Evolutionary conservation across 2,797 vertebrate species (phyloP).

Genomic region (Zalophus californianus): DNA sequence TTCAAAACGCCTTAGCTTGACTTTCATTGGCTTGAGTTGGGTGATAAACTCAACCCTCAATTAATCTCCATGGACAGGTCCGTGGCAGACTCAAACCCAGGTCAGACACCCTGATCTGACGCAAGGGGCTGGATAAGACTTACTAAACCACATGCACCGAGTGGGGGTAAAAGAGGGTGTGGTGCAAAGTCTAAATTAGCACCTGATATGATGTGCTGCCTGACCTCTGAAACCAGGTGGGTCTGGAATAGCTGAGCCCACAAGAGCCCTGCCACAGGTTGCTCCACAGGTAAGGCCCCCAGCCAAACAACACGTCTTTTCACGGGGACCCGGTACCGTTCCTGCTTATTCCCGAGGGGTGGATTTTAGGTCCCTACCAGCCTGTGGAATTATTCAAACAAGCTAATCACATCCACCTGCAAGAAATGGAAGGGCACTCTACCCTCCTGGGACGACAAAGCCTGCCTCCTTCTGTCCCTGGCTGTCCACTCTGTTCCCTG

Average conservation of each 20-base stretch:
- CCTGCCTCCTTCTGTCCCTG: too few species aligned
- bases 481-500: not conserved
- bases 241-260: not conserved
- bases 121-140: not conserved
- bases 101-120: not conserved
- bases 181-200: not conserved
- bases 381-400: not conserved
- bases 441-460: not conserved
- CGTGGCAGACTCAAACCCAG: not conserved
- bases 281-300: not conserved
- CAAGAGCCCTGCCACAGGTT: not conserved
- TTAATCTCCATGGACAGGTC: not conserved
- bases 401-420: not conserved
- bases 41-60: not conserved
- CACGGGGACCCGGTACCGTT: accelerated
- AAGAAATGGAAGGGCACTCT: not conserved
- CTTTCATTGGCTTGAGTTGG: not conserved
- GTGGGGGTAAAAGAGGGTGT: not conserved
- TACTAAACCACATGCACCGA: not conserved
- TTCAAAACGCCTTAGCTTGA: not conserved
- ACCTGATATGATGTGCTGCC: not conserved
- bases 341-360: not conserved
- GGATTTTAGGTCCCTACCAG: not conserved
- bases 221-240: not conserved
- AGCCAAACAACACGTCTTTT: not conserved